A percentile compares a stretch with the other conserved stretches of the same genome.
Evolutionary conservation across 2,113 vertebrate genomes (phyloP).

Genomic region (Crotalus horridus): DNA sequence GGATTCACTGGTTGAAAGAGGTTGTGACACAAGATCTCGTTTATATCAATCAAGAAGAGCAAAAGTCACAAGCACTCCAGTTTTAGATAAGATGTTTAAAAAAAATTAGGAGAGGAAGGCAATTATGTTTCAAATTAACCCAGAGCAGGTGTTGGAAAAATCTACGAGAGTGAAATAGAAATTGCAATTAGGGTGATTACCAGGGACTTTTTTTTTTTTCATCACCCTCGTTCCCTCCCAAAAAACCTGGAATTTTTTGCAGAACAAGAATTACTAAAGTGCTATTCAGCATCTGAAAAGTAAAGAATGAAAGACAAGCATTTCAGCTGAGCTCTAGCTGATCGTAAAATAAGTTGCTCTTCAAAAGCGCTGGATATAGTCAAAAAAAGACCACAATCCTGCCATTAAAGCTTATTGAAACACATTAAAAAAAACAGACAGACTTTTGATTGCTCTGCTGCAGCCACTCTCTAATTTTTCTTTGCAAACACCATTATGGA

Average conservation of each 20-base stretch:
- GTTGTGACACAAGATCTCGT: background rate
- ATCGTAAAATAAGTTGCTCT: background rate
- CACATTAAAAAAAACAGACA: background rate
- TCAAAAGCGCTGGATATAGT: background rate
- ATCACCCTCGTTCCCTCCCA: background rate
- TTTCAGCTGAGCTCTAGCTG: background rate
- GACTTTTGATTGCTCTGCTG: background rate
- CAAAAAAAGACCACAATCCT: background rate
- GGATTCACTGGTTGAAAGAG: slow-evolving; percentile 26
- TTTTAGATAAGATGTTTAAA: slow-evolving; percentile 16
- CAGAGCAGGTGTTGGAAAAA: background rate
- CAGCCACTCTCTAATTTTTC: background rate
- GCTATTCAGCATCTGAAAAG: background rate
- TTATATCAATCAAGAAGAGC: slow-evolving; percentile 32
- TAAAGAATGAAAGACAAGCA: background rate
- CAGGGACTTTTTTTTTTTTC: background rate
- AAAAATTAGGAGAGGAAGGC: background rate
- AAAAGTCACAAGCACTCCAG: background rate
- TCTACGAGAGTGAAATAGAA: slow-evolving; percentile 18
- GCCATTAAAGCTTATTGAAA: background rate
- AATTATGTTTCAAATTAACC: slow-evolving; percentile 36
- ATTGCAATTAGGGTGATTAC: slow-evolving; percentile 14
- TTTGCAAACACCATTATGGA: background rate
- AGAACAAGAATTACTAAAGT: background rate
- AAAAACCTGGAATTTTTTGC: slow-evolving; percentile 1